Evolutionary conservation across 2,888 invertebrate species (phyloP).

Genomic region (Limnephilus rhombicus): DNA sequence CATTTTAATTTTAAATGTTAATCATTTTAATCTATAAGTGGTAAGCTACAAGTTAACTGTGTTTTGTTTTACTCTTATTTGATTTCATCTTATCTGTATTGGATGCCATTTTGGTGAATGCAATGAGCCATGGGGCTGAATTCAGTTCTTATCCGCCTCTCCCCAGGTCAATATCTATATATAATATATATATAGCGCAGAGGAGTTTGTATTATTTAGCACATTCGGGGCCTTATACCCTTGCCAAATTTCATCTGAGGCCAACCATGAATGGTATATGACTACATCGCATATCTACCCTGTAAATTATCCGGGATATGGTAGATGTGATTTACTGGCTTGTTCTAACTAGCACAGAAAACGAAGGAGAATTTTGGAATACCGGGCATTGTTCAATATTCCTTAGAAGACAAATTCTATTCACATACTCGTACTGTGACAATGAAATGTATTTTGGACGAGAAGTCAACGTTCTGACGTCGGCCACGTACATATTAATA

Average conservation of each 20-base stretch:
- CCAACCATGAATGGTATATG: constrained; percentile 39
- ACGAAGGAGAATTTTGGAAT: not conserved
- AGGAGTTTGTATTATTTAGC: constrained; percentile 9
- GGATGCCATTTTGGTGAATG: not conserved
- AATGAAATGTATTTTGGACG: not conserved
- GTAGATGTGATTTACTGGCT: not conserved
- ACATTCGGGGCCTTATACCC: not conserved
- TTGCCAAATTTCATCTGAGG: constrained; percentile 23
- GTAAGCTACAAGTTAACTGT: no score
- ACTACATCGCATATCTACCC: not conserved
- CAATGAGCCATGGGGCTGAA: not conserved
- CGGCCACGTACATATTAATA: not conserved
- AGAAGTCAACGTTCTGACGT: not conserved
- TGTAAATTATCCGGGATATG: constrained; percentile 4
- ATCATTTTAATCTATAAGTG: no score
- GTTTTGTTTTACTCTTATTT: not conserved
- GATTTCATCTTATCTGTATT: not conserved
- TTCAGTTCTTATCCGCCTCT: not conserved
- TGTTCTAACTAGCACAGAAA: not conserved
- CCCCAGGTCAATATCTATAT: not conserved
- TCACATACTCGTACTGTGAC: not conserved
- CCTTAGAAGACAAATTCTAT: not conserved
- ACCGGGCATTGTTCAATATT: not conserved
- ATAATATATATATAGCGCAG: not conserved
- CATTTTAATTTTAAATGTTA: no score